phyloP scores from a whole-genome alignment of 2,113 vertebrate species.

The Phrynosoma platyrhinos region DNA sequence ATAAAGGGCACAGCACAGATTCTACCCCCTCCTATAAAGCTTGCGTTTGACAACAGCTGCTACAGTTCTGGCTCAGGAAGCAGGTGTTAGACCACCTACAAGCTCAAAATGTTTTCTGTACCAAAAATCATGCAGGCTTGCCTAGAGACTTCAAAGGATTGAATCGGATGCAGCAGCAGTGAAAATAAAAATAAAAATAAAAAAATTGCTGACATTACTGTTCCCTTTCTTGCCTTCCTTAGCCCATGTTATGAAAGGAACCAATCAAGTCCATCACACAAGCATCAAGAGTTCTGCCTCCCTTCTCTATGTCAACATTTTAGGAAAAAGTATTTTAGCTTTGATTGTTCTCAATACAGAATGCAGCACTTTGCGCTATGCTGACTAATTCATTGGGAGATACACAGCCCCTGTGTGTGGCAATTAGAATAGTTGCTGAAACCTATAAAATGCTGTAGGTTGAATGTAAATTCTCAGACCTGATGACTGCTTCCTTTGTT shows the following conservation, averaged over 20 bases:
- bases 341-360: conserved; percentile 8
- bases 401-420: neutral
- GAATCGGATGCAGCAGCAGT: conserved; percentile 62
- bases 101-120: conserved; percentile 69
- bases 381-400: conserved; percentile 52
- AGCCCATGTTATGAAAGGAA: conserved; percentile 70
- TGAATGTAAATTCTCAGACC: neutral
- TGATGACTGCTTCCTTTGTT: neutral
- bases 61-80: conserved; percentile 67
- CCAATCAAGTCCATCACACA: conserved; percentile 59
- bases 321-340: conserved; percentile 49
- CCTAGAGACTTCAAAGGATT: conserved; percentile 57
- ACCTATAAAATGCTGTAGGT: neutral
- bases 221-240: conserved; percentile 63
- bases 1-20: conserved; percentile 73
- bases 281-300: conserved; percentile 47
- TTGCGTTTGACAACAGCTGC: conserved; percentile 80
- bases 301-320: conserved; percentile 27
- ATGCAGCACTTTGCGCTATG: neutral
- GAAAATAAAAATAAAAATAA: neutral
- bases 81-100: conserved; percentile 83
- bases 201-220: conserved; percentile 52
- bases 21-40: conserved; percentile 71
- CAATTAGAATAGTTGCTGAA: neutral
- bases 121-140: conserved; percentile 59